Base-by-base conservation (phyloP, 2,113 vertebrate species). In the Prochilodus magdalenae region DNA sequence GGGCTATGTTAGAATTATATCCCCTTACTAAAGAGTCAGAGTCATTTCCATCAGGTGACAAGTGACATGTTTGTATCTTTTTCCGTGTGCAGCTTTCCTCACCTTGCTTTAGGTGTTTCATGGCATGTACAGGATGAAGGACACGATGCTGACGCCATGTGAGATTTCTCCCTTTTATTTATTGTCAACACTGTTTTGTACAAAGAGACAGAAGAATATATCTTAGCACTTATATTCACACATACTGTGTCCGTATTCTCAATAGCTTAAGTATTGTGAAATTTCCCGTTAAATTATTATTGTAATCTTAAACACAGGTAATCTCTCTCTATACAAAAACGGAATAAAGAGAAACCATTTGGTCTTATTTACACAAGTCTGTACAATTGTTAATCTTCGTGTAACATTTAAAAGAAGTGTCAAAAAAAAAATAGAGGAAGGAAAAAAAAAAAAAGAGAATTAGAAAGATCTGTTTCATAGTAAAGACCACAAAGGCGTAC, bases 171-270 rank as follows among this genome's bases (percentile, higher is more conserved):
- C 77, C 93, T 92, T 93, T 93, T 93, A 93, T 94, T 93, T 93
- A 94, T 93, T 94, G 91, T 92, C 90, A 94, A 94, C 93, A 94
- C 93, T 84, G 87, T 88, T 93, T 94, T 93, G 91, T 94, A 93
- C 93, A 94, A 94, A 94, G 91, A 93, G 92, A 94, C 93, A 94
- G 91, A 94, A 93, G 90, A 94, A 94, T 94, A 92, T 93, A 93
- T 93, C 90, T 92, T 90, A 94, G 93, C 91, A 94, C 92, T 93
- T 91, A 92, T 93, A 89, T 93, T 91, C 91, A 94, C 93, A 92
- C 90, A 84, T 84, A 92, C 89, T 90, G 91, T 92, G 90, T 94
- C 91, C 90, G 87, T 85, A 91, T 93, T 83, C 86, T 87, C 82
- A 91, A 91, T 89, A 88, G 89, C 89, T 92, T 93, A 90, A 90